Evolutionary conservation across 2,113 vertebrate genomes (phyloP).

Genomic region (Pteruthius melanotis): DNA sequence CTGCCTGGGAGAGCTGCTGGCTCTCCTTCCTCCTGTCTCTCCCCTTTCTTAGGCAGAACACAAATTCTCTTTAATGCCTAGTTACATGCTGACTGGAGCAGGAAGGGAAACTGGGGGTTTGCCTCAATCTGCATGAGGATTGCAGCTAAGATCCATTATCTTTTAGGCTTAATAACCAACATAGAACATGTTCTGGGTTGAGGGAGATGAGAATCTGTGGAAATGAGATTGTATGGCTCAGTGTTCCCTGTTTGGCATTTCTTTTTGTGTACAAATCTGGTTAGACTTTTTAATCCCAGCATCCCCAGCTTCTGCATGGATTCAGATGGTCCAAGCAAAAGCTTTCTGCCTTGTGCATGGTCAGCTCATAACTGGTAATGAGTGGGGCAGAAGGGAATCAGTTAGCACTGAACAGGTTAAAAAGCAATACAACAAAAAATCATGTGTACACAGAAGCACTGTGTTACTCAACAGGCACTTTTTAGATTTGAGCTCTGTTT

Average conservation of each 20-base stretch:
- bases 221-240: background rate
- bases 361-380: background rate
- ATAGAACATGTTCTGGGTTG: background rate
- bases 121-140: background rate
- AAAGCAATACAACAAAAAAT: background rate
- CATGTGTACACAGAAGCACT: accelerated
- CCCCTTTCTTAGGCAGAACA: background rate
- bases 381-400: background rate
- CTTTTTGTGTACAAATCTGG: background rate
- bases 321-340: background rate
- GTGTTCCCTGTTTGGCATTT: background rate
- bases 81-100: background rate
- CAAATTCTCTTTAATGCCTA: background rate
- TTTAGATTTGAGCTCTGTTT: background rate
- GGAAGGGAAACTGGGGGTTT: background rate
- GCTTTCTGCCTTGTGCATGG: background rate
- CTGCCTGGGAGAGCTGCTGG: background rate
- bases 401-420: background rate
- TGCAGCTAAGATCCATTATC: background rate
- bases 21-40: background rate
- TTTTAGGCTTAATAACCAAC: background rate
- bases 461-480: background rate
- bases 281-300: background rate
- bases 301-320: background rate
- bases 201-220: background rate